Base-by-base conservation (phyloP, 2,888 invertebrate genomes). In the Ophioninae sp. region DNA sequence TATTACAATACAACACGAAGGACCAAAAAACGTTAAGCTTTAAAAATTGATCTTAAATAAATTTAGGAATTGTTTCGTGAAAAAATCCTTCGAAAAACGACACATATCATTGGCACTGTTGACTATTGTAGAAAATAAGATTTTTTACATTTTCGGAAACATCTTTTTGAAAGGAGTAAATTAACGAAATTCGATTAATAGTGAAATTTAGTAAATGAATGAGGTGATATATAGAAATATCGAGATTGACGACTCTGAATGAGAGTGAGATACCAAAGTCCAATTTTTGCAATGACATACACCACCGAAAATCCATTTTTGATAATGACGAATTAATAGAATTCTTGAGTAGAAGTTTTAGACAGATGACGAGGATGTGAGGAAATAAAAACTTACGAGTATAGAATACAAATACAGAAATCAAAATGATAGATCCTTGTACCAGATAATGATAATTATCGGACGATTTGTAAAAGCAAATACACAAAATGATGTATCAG, bases 361-460 rank as follows among this genome's bases (percentile, higher is more conserved):
- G 67, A 20, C 63, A 72, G 75, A 51, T 17, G 17, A 51, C 51
- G 2, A 5, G 13, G 17, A 51, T 17, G 51, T 76, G 61, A 61
- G 72, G 79, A 76, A 61, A 72, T 79, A 22, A 65, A 69, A 73
- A 81, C 72, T 79, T 67, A 81, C 44, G 65, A 74, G 79, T 73
- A 84, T 37, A 85, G 81, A 81, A 84, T 81, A 85, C 67, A 81
- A 78, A 80, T 61, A 78, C 82, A 85, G 77, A 69, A 81, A 74
- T 71, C 84, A 61, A 80, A 82, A 68, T 82, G 83, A 82, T 77
- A 83, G 85, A 85, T 79, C 77, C 77, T 81, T 73, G 81, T 81
- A 84, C 86, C 79, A 82, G 68, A 71, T 13, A 69, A 61, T 72
- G 61, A 75, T 73, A 64, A 86, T 71, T 75, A 79, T 85, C 71